Percentiles rank a stretch among this genome's conserved stretches.
Evolutionary conservation across 2,888 invertebrate genomes (phyloP).

Genomic region (Caenorhabditis zanzibari): DNA sequence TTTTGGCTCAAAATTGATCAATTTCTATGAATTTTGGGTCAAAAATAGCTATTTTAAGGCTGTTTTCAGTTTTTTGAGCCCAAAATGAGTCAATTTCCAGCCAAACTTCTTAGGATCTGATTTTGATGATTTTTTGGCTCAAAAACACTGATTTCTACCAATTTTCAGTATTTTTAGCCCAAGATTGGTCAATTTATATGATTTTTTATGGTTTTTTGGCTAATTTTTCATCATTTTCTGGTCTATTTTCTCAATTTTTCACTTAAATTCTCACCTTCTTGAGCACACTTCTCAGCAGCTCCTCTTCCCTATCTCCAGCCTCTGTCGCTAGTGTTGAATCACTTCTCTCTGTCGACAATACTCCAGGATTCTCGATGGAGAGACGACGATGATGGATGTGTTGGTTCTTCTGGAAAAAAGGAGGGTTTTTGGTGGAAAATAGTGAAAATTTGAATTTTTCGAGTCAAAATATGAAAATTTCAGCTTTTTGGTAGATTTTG

Average conservation of each 20-base stretch:
- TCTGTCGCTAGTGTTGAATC: conserved; percentile 36
- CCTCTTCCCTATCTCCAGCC: conserved; percentile 41
- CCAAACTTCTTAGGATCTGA: no score
- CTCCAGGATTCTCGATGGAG: conserved; percentile 44
- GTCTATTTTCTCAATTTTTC: neutral
- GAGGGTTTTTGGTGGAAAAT: neutral
- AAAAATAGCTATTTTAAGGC: no score
- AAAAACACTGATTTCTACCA: no score
- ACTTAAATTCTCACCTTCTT: conserved; percentile 26
- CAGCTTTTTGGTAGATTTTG: no score
- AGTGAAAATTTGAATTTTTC: neutral
- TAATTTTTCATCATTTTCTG: neutral
- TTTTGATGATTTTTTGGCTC: no score
- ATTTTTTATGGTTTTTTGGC: neutral
- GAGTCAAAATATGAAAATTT: no score
- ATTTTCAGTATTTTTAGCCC: neutral
- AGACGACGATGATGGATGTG: conserved; percentile 62
- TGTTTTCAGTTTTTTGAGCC: no score
- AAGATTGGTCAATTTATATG: no score
- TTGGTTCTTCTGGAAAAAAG: conserved; percentile 56
- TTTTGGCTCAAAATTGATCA: no score
- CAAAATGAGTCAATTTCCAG: no score
- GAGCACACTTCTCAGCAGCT: conserved; percentile 51
- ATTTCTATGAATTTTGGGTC: no score
- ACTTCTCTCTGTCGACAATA: conserved; percentile 34